phyloP scores from a whole-genome alignment of 1,140 invertebrate genomes.

The Trachelipus rathkii region DNA sequence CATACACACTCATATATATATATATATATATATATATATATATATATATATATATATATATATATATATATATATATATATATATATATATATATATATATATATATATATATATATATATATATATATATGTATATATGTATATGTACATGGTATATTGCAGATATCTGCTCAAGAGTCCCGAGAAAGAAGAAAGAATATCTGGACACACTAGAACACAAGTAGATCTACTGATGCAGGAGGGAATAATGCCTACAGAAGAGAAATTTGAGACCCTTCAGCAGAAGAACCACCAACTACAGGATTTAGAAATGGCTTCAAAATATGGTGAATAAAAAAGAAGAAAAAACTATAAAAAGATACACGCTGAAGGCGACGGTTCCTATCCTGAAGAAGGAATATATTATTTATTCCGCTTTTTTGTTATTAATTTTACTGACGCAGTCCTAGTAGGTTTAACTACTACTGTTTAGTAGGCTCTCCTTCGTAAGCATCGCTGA shows the following conservation, averaged over 20 bases:
- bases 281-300: conserved; percentile 51
- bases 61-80: conserved; percentile 20
- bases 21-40: too few relatives aligned
- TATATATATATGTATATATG: conserved; percentile 18
- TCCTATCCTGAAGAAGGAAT: conserved; percentile 25
- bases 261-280: conserved; percentile 53
- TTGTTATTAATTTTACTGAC: too few relatives aligned
- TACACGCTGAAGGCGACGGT: conserved; percentile 36
- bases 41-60: too few relatives aligned
- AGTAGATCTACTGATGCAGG: conserved; percentile 75
- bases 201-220: conserved; percentile 86
- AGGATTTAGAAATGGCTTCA: conserved; percentile 43
- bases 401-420: too few relatives aligned
- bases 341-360: conserved; percentile 32
- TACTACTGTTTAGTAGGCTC: too few relatives aligned
- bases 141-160: not conserved
- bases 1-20: too few relatives aligned
- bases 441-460: too few relatives aligned
- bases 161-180: conserved; percentile 97
- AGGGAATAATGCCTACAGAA: conserved; percentile 63
- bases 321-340: conserved; percentile 35
- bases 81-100: conserved; percentile 22
- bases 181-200: conserved; percentile 96
- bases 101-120: conserved; percentile 18
- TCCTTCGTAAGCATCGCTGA: too few relatives aligned